Evolutionary conservation across 2,797 vertebrate genomes (phyloP).

Genomic region (Syngnathus acus): DNA sequence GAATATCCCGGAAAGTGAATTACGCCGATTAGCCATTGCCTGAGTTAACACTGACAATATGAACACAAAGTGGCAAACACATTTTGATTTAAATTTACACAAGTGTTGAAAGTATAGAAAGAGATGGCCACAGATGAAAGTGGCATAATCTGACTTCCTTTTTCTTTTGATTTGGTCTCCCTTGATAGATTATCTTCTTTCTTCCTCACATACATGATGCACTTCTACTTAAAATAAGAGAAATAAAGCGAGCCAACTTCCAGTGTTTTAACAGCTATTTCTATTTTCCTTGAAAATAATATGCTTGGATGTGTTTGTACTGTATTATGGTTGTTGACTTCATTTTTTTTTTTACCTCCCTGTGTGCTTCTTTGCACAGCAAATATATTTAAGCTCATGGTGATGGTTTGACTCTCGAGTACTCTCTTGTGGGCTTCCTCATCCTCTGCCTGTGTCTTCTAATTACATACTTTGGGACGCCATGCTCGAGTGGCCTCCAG

Average conservation of each 20-base stretch:
- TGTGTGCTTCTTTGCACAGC: not conserved
- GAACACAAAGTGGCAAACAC: not conserved
- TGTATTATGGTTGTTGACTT: not conserved
- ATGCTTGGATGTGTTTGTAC: not conserved
- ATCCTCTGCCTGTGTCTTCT: slow-evolving; percentile 50
- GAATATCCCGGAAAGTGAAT: not conserved
- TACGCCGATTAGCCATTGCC: not conserved
- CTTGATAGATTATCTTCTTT: not conserved
- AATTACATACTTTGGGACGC: slow-evolving; percentile 52
- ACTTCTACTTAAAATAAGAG: not conserved
- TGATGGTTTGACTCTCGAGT: slow-evolving; percentile 38
- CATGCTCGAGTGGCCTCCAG: slow-evolving; percentile 25
- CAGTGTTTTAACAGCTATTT: slow-evolving; percentile 1
- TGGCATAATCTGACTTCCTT: not conserved
- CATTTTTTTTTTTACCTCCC: not conserved
- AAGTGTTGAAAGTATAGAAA: not conserved
- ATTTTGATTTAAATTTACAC: not conserved
- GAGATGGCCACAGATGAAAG: not conserved
- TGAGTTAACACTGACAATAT: not conserved
- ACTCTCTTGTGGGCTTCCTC: slow-evolving; percentile 56
- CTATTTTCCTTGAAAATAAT: not conserved
- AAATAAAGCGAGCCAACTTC: not conserved
- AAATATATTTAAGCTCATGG: slow-evolving; percentile 9
- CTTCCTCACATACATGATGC: not conserved
- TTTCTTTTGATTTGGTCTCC: not conserved